phyloP scores from a whole-genome alignment of 1,140 invertebrate species.

The Drosophila ananassae region DNA sequence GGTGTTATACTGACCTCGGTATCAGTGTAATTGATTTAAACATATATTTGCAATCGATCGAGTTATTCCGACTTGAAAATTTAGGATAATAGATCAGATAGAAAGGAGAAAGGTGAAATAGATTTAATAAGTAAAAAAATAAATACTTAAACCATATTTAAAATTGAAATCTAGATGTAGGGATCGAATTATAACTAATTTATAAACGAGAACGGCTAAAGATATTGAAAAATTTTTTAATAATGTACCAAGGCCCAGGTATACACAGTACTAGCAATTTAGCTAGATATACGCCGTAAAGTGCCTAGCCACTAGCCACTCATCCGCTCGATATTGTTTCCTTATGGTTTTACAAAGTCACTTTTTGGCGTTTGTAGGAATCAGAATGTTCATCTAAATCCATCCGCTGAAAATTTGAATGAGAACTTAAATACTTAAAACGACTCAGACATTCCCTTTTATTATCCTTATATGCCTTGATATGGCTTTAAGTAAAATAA shows the following conservation, averaged over 20 bases:
- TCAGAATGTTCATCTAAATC: neutral
- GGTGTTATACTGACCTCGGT: neutral
- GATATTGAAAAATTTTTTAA: slow-evolving; percentile 19
- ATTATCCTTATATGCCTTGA: neutral
- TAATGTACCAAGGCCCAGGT: slow-evolving; percentile 26
- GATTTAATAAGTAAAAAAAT: slow-evolving; percentile 72
- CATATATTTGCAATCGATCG: slow-evolving; percentile 41
- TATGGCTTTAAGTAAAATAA: neutral
- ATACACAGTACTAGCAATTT: slow-evolving; percentile 16
- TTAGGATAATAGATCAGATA: slow-evolving; percentile 55
- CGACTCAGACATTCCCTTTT: slow-evolving; percentile 12
- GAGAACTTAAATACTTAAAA: neutral
- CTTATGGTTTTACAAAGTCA: slow-evolving; percentile 12
- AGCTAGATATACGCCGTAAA: slow-evolving; percentile 19
- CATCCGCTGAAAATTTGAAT: neutral
- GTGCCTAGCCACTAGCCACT: slow-evolving; percentile 42
- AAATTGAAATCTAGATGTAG: slow-evolving; percentile 62
- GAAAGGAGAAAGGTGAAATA: slow-evolving; percentile 79
- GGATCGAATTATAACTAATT: slow-evolving; percentile 47
- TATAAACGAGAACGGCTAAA: slow-evolving; percentile 13
- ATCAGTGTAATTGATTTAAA: slow-evolving; percentile 31
- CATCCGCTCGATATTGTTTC: slow-evolving; percentile 17
- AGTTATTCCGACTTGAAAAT: slow-evolving; percentile 24
- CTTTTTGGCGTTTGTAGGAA: slow-evolving; percentile 1
- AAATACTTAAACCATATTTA: slow-evolving; percentile 43